phyloP scores from a whole-genome alignment of 2,113 vertebrate genomes.

The Cygnus atratus region DNA sequence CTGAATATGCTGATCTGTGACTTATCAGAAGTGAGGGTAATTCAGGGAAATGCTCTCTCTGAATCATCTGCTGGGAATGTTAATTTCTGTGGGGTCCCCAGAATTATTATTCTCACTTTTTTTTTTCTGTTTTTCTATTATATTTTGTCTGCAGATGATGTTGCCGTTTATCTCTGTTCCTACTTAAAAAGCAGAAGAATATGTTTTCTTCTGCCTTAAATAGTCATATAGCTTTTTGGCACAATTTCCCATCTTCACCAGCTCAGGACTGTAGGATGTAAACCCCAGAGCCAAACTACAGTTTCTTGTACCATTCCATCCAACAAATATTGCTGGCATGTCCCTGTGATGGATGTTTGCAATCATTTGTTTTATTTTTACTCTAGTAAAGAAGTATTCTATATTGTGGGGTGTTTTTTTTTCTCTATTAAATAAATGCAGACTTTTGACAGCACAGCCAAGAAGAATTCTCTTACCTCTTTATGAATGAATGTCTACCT shows the following conservation, averaged over 20 bases:
- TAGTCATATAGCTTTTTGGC: background rate
- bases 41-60: background rate
- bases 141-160: background rate
- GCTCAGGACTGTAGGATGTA: background rate
- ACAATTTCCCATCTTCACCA: background rate
- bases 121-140: background rate
- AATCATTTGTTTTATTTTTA: background rate
- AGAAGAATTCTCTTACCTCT: background rate
- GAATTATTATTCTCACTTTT: background rate
- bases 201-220: background rate
- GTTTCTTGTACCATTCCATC: background rate
- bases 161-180: background rate
- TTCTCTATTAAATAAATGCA: background rate
- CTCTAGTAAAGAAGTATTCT: background rate
- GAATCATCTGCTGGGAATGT: background rate
- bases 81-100: background rate
- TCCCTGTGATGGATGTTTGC: background rate
- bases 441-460: background rate
- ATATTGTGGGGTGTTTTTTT: background rate
- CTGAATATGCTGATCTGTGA: fast-evolving
- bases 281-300: background rate
- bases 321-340: background rate
- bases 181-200: background rate
- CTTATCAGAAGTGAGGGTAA: background rate
- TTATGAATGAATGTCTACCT: background rate